These are phyloP conservation scores for Urosaurus nigricauda DNA, from an alignment of 2,797 vertebrate species.

Conservation along the genomic window DNA sequence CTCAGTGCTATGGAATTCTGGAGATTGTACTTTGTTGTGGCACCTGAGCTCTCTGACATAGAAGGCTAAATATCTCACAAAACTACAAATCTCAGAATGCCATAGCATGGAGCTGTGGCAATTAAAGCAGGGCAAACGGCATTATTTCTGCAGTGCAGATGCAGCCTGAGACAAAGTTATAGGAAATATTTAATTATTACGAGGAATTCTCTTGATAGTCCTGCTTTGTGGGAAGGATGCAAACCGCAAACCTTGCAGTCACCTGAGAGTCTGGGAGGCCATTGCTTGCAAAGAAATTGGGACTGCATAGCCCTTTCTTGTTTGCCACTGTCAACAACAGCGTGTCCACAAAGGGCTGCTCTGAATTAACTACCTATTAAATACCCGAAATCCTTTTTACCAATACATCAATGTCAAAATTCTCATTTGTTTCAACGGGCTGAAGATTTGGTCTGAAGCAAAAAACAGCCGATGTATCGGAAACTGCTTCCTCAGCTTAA, in stretches of 20 bases:
- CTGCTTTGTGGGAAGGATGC: not conserved
- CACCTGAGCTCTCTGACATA: no score
- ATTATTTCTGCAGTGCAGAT: no score
- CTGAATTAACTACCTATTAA: conserved; percentile 10
- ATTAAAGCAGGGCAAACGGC: no score
- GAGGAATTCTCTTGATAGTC: not conserved
- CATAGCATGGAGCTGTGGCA: no score
- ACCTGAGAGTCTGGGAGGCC: not conserved
- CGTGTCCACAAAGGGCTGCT: not conserved
- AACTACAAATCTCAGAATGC: no score
- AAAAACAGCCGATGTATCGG: not conserved
- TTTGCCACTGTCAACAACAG: not conserved
- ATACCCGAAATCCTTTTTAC: not conserved
- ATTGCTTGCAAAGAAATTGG: no score
- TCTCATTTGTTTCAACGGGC: conserved; percentile 14
- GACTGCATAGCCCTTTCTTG: not conserved
- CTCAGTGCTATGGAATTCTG: no score
- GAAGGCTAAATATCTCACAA: no score
- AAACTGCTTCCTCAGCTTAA: not conserved
- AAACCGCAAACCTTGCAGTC: no score
- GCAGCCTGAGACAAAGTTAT: no score
- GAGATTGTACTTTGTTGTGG: no score
- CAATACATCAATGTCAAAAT: conserved; percentile 28
- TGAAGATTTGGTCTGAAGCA: not conserved
- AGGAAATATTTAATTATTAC: not conserved